Evolutionary conservation across 2,888 invertebrate species (phyloP), one percentile per base, ranked within the genome.

Genomic region (Caenorhabditis becei): DNA sequence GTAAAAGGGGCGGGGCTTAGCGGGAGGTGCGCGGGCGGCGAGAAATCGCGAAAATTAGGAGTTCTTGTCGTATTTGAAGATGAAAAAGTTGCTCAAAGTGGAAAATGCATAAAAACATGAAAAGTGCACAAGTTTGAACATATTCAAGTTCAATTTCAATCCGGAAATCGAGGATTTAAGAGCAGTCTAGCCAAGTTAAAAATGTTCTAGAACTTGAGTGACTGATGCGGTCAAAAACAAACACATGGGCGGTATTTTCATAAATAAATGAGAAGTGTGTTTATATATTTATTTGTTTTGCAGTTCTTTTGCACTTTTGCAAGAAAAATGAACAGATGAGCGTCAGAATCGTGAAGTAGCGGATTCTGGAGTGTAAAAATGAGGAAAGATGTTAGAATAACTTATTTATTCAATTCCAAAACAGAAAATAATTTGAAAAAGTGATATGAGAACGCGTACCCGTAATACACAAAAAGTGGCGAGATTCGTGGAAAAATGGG

Each of bases 1-100:
- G 62, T 16, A 37, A 62, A 56, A 16, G 32, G 72, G 78, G 78
- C 66, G 78, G 78, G 61, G 72, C 56, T 26, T 77, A 32, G 10
- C 7, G 20, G 28, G 26, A 41, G 8, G 47, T 2, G 47, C 11
- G 41, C 26, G 20, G 32, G 2, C 10, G n/a, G 26, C 32, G 18
- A 2, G 28, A 8, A 3, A 18, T 18, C 18, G 49, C n/a, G n/a
- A n/a, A n/a, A n/a, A n/a, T n/a, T n/a, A n/a, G n/a, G n/a, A n/a
- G n/a, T n/a, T n/a, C n/a, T n/a, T n/a, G n/a, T 32, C 8, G 32
- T 18, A 18, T 66, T 53, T 56, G 14, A n/a, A n/a, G 14, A 14
- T 69, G 20, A 35, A 28, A 62, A 54, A 53, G 18, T 23, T 1
- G 14, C 20, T 61, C 11, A 28, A 62, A 62, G 14, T 5, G 41